Evolutionary conservation across 2,113 vertebrate genomes (phyloP), one percentile per base, ranked within the genome.

Genomic region (Percopsis transmontana): DNA sequence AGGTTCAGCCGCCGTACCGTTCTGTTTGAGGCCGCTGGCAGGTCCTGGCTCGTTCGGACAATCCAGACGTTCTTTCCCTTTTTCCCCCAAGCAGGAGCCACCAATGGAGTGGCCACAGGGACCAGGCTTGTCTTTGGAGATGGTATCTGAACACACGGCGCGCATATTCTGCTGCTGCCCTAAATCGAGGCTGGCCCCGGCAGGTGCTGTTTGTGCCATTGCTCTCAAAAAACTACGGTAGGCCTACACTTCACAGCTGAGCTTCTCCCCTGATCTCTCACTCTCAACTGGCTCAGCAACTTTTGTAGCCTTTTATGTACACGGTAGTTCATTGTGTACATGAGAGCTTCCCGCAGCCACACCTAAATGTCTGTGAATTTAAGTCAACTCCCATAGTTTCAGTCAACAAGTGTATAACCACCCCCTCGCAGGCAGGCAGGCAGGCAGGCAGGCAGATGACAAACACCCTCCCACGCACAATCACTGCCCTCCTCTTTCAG

Each of bases 151-250:
- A 54, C 70, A 62, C 21, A 44, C 13, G 0, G 0, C 4, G 33
- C 74, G 65, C 53, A 14, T 7, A 1, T 18, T 39, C 13, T 54
- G 50, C 23, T 47, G 76, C 66, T 70, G 50, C 0, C 42, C 18
- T 57, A 51, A 11, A 44, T 9, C 1, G 8, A 54, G 40, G 56
- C 16, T 55, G 47, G 42, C 15, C 19, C 38, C 54, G 42, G 61
- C 69, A 10, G 51, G 55, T 55, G 79, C 70, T 21, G 81, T 51
- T 0, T 83, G 74, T 66, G 80, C 86, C 86, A 85, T 90, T 66
- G 13, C 68, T 64, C 42, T 7, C 27, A 33, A 33, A 33, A 33
- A 7, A n/a, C n/a, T n/a, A n/a, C n/a, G n/a, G n/a, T n/a, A n/a
- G n/a, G n/a, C n/a, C 7, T 33, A 2, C 40, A 41, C 66, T 21